A percentile compares a stretch with the other conserved stretches of the same genome.
Conservation (phyloP, 2,888 invertebrate genomes). For the Lasioglossum pauxillum region DNA sequence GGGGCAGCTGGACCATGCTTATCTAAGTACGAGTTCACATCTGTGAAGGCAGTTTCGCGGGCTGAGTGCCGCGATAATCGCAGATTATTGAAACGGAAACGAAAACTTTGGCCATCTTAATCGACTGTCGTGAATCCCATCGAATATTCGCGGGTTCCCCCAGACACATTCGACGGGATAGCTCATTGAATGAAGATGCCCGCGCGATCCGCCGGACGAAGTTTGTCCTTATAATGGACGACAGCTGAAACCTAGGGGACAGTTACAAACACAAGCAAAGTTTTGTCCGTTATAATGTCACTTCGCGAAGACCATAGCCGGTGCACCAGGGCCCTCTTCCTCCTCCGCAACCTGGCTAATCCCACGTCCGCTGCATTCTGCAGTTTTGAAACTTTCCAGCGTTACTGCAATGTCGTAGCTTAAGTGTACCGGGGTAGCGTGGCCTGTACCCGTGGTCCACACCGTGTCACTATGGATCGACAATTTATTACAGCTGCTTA, state of each 20-base stretch:
- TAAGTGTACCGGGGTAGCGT: slow-evolving; percentile 72
- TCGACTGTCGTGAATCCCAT: neutral
- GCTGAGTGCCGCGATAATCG: neutral
- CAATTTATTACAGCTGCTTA: slow-evolving; percentile 54
- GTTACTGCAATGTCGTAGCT: slow-evolving; percentile 77
- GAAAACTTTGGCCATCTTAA: neutral
- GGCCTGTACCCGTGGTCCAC: slow-evolving; percentile 41
- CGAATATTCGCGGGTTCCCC: neutral
- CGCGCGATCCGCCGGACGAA: slow-evolving; percentile 11
- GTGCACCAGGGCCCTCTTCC: slow-evolving; percentile 36
- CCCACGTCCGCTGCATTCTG: slow-evolving; percentile 81
- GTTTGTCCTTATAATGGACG: slow-evolving; percentile 49
- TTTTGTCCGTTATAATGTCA: slow-evolving; percentile 58
- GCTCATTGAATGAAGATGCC: slow-evolving; percentile 22
- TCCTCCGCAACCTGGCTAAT: slow-evolving; percentile 76
- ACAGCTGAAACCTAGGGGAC: slow-evolving; percentile 56
- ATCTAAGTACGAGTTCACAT: neutral
- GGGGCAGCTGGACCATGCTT: too few species aligned
- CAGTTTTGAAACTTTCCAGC: slow-evolving; percentile 82
- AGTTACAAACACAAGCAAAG: slow-evolving; percentile 63
- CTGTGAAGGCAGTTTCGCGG: neutral
- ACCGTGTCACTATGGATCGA: slow-evolving; percentile 41
- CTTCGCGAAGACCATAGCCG: slow-evolving; percentile 49
- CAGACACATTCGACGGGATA: slow-evolving; percentile 1
- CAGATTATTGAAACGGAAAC: neutral